Base-by-base conservation (phyloP, 2,797 vertebrate species). In the Coracias cyanogaster region DNA sequence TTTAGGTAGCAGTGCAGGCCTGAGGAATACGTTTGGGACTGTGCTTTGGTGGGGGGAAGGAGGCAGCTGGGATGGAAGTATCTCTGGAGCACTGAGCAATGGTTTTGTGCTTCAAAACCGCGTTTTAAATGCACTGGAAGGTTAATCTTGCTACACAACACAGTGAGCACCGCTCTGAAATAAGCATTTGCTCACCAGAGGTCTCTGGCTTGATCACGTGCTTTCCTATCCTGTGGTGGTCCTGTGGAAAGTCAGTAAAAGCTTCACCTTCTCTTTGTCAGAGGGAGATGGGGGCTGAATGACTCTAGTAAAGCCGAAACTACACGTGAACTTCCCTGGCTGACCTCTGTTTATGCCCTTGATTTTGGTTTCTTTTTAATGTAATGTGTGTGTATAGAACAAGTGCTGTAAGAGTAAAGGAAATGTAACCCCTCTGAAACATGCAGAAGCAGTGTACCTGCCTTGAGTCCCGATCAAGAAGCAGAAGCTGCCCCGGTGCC, bases 401-500 rank as follows among this genome's bases (percentile, higher is more conserved):
- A 92, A 96, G 86, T 95, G 83, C 90, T 96, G 74, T 91, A 93
- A 96, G 96, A 70, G 82, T 93, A 93, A 97, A 91, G 67, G 91
- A 89, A 96, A 83, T 95, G 25, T 91, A 79, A 88, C 72, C 82
- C 84, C 86, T 97, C 82, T 97, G 84, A 97, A 94, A 96, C 90
- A 88, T 93, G 86, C 90, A 98, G 98, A 96, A 97, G 97, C 76
- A 94, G 96, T 4, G 80, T 97, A 22, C 97, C 97, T 26, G 94
- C 97, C 33, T 67, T 97, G 45, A 98, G 96, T 19, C 96, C 98
- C 6, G 98, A 95, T 18, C 97, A 96, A 9, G 98, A 98, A 29
- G 97, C 98, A 51, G 99, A 99, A 86, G 96, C 98, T 15, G 97
- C 98, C 13, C 98, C 99, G 9, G 98, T 99, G 35, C 98, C 99